Evolutionary conservation across 2,888 invertebrate species (phyloP), one percentile per base, ranked within the genome.

Genomic region (Neria commutata): DNA sequence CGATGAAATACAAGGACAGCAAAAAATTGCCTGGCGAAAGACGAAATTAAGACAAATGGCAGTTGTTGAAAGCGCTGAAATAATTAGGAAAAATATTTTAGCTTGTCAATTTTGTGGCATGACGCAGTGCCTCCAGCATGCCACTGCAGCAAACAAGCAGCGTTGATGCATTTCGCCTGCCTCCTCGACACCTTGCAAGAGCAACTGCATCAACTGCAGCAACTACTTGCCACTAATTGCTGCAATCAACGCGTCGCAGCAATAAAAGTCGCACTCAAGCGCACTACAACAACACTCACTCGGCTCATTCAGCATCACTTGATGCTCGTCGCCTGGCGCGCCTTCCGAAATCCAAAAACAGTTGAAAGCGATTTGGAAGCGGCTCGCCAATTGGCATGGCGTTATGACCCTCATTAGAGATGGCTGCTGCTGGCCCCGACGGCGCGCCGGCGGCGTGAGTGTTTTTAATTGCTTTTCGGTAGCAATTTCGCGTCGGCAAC

Each of bases 31-130:
- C 21, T 19, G 19, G 46, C 16, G 21, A 48, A 42, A 4, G 19
- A 19, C 42, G 42, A 71, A 76, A 74, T 71, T 67, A 71, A 75
- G 74, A 75, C 77, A 77, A 72, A 74, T 76, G 76, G 70, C 67
- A 65, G 68, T 65, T 69, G 74, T 66, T 76, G 74, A 76, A 76
- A 75, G 73, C 71, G 74, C 73, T 70, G 70, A 76, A 76, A 75
- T 76, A 76, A 76, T 76, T 76, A 77, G 76, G 75, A 68, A 74
- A 75, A 73, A 74, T 72, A 73, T 75, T 68, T 58, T 61, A 56
- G 14, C 55, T 62, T 51, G 57, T 60, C 60, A 60, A 50, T 47
- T 54, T 24, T 58, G 48, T 3, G 6, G 29, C 6, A 11, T 29
- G 29, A 29, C 29, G 6, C 6, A 29, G 11, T 29, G 29, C 6